Base-by-base conservation (phyloP, 2,797 vertebrate species). In the Catostomus latipinnis region DNA sequence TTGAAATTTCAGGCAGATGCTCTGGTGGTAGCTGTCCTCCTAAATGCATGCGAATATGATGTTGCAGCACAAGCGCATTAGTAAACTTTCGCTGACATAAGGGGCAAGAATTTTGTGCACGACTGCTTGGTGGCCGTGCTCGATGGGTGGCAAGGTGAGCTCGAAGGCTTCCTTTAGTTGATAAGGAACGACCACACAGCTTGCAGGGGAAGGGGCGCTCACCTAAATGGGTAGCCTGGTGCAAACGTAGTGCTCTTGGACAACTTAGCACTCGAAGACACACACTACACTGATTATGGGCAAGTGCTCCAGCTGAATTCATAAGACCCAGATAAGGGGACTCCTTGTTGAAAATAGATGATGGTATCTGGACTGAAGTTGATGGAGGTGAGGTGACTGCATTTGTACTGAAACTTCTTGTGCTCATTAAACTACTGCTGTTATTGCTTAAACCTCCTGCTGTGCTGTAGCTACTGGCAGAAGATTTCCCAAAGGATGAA, bases 141-240 rank as follows among this genome's bases (percentile, higher is more conserved):
- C 96, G 95, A 88, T 96, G 95, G 48, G 95, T 96, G 71, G 95
- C 95, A 12, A 96, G 92, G 88, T 96, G 96, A 13, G 96, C 96
- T 5, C 96, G 92, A 74, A 96, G 91, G 83, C 96, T 97, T 34
- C 96, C 96, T 88, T 96, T 95, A 57, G 96, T 97, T 68, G 96
- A 97, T 81, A 97, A 97, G 66, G 96, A 96, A 50, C 96, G 91
- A 10, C 96, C 96, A 73, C 96, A 97, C 76, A 96, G 92, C 84
- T 97, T 96, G 90, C 96, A 97, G 52, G 96, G 96, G 90, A 97
- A 97, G 34, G 96, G 96, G 6, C 96, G 91, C 84, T 97, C 96
- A 12, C 96, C 96, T 10, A 96, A 94, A 71, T 97, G 96, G 6
- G 96, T 96, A 69, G 96, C 95, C 48, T 97, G 96, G 88, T 97